Evolutionary conservation across 2,113 vertebrate species (phyloP), one percentile per base, ranked within the genome.

Genomic region (Paramisgurnus dabryanus): DNA sequence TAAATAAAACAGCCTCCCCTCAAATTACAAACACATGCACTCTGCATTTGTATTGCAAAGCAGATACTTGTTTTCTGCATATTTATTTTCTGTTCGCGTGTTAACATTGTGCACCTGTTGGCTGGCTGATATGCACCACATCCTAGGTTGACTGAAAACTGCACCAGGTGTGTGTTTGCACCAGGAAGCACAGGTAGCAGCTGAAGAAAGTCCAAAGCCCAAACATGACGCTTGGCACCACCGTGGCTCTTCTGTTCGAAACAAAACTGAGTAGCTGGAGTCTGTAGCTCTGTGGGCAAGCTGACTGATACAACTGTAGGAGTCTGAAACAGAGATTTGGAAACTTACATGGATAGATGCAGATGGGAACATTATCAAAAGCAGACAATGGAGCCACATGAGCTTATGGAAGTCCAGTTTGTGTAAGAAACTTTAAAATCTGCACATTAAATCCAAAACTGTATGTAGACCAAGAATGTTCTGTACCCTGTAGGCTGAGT

Each of bases 71-170:
- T 22, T 22, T 22, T 22, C 22, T 22, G 22, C 22, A 22, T 22
- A 22, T 22, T 22, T 34, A 34, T 34, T 34, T 34, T 34, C 27
- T 34, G 27, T 34, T 34, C 27, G 1, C 27, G 27, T 55, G 39
- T 55, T 50, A 18, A 57, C 5, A 61, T 17, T 53, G 41, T 8
- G 57, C 93, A 99, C 97, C 98, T 99, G 95, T 98, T 98, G 72
- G 95, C 95, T 61, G 95, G 96, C 76, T 98, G 96, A 68, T 97
- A 95, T 17, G 96, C 97, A 85, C 97, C 98, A 87, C 98, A 99
- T 69, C 98, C 98, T 61, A 99, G 89, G 88, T 98, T 98, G 90
- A 99, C 95, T 82, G 97, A 99, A 91, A 99, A 99, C 81, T 99
- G 96, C 81, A 95, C 95, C 88, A 98, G 94, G 75, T 99, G 97